phyloP scores from a whole-genome alignment of 2,888 invertebrate species.

The Oscheius sp. region DNA sequence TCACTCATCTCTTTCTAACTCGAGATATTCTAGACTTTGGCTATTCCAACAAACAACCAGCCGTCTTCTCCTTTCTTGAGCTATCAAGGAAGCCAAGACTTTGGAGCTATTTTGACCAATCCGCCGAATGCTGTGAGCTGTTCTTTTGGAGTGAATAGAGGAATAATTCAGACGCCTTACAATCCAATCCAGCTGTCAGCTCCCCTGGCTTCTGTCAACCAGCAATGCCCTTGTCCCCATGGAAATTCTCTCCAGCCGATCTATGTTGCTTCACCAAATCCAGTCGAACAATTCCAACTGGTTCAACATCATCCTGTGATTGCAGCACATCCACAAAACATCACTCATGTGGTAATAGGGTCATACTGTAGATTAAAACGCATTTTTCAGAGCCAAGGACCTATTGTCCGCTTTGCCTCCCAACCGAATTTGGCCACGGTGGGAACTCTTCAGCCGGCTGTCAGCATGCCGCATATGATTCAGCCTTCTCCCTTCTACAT shows the following conservation, averaged over 20 bases:
- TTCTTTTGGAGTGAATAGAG: too few species aligned
- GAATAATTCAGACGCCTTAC: too few species aligned
- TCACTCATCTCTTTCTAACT: too few species aligned
- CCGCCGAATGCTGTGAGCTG: background rate
- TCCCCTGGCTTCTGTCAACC: too few species aligned
- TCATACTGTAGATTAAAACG: background rate
- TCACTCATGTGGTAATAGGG: background rate
- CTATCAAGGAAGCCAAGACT: background rate
- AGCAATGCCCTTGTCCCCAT: too few species aligned
- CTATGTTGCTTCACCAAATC: background rate
- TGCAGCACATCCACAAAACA: background rate
- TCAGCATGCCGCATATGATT: background rate
- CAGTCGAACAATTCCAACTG: background rate
- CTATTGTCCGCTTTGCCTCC: conserved; percentile 8
- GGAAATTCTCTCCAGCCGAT: background rate
- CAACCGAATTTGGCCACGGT: conserved; percentile 8
- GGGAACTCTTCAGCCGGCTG: conserved; percentile 1
- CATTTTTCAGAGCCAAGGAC: background rate
- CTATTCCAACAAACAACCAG: background rate
- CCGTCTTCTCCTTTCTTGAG: background rate
- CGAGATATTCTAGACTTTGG: background rate
- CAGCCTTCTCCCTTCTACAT: background rate
- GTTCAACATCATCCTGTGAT: background rate
- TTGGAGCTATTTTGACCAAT: background rate
- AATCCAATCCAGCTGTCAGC: too few species aligned